Evolutionary conservation across 2,797 vertebrate genomes (phyloP).

Genomic region (Peromyscus nudipes): DNA sequence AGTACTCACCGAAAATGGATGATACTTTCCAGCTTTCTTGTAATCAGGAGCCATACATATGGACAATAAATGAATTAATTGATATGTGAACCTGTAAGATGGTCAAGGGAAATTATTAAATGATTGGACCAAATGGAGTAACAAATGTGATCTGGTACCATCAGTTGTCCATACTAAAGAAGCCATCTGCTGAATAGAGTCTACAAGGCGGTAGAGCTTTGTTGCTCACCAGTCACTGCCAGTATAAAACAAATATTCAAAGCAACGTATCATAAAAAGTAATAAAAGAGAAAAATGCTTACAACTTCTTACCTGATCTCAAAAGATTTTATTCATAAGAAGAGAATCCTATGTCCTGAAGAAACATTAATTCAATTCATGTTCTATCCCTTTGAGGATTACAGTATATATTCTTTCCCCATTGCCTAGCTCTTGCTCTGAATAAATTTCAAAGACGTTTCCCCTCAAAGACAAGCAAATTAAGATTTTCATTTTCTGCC

Average conservation of each 20-base stretch:
- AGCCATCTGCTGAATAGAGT: conserved; percentile 73
- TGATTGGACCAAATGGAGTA: conserved; percentile 81
- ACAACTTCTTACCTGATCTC: conserved; percentile 80
- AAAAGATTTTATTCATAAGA: conserved; percentile 81
- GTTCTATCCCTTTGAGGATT: conserved; percentile 78
- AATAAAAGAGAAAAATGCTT: conserved; percentile 80
- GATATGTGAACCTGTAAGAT: not conserved
- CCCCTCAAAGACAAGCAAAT: conserved; percentile 76
- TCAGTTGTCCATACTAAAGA: conserved; percentile 61
- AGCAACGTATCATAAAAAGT: conserved; percentile 68
- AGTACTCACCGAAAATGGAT: not conserved
- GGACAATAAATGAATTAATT: not conserved
- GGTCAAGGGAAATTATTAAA: conserved; percentile 61
- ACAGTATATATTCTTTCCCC: conserved; percentile 72
- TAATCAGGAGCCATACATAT: not conserved
- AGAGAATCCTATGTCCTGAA: conserved; percentile 72
- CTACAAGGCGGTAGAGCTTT: conserved; percentile 67
- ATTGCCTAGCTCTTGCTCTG: conserved; percentile 67
- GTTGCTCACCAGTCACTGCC: conserved; percentile 59
- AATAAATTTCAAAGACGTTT: conserved; percentile 79
- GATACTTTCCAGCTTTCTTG: not conserved
- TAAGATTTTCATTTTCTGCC: conserved; percentile 72
- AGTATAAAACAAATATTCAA: conserved; percentile 78
- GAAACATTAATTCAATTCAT: conserved; percentile 81
- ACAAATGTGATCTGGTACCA: conserved; percentile 80